Percentiles rank a stretch among this genome's conserved stretches.
These are phyloP conservation scores for Mimas tiliae DNA, from an alignment of 2,888 invertebrate genomes.

Conservation along the genomic window DNA sequence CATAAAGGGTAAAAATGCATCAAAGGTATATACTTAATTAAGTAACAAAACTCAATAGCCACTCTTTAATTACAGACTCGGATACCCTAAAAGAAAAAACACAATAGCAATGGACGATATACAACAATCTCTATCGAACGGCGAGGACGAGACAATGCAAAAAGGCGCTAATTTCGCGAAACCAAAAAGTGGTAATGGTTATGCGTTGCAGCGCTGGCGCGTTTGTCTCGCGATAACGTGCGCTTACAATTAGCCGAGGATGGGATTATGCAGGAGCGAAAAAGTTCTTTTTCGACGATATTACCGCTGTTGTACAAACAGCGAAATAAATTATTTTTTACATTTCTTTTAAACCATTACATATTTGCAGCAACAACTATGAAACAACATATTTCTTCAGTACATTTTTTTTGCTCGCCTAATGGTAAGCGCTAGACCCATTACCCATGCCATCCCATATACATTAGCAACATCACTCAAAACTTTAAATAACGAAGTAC, in stretches of 20 bases:
- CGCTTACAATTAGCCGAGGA: conserved; percentile 81
- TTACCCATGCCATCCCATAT: too few species aligned
- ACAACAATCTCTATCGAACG: conserved; percentile 56
- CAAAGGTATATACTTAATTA: conserved; percentile 27
- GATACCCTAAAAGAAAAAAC: conserved; percentile 43
- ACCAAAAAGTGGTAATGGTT: conserved; percentile 84
- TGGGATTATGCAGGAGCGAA: conserved; percentile 51
- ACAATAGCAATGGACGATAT: conserved; percentile 51
- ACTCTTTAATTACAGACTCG: conserved; percentile 42
- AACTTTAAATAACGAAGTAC: too few species aligned
- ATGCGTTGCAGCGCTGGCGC: conserved; percentile 80
- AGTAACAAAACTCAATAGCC: conserved; percentile 41
- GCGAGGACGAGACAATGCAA: conserved; percentile 74
- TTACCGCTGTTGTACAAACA: neutral
- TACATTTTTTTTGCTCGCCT: too few species aligned
- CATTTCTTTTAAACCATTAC: neutral
- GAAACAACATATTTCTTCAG: too few species aligned
- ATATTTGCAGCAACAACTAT: neutral
- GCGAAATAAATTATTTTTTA: neutral
- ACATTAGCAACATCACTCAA: too few species aligned
- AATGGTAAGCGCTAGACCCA: too few species aligned
- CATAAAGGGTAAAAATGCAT: neutral
- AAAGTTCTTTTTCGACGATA: conserved; percentile 11
- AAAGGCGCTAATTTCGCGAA: conserved; percentile 83
- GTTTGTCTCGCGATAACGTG: conserved; percentile 84